A percentile compares a stretch with the other conserved stretches of the same genome.
Evolutionary conservation across 2,797 vertebrate genomes (phyloP).

Genomic region (Pteronotus mesoamericanus): DNA sequence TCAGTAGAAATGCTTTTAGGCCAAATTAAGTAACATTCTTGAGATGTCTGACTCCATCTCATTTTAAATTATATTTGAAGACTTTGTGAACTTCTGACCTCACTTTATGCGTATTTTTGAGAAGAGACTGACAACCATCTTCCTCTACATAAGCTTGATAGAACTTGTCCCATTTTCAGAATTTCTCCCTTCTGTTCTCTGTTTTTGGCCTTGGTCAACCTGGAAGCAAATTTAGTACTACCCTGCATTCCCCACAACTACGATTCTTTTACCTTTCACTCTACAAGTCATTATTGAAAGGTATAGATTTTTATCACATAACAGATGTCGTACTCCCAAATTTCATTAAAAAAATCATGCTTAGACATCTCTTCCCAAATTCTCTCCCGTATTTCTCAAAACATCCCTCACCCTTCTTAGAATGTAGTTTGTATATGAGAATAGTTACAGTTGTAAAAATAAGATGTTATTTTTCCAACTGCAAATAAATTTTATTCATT

Average conservation of each 20-base stretch:
- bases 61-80: background rate
- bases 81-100: background rate
- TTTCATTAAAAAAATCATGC: background rate
- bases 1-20: background rate
- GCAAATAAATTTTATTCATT: background rate
- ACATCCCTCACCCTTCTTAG: background rate
- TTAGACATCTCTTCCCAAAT: background rate
- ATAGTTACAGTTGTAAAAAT: background rate
- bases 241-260: background rate
- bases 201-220: background rate
- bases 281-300: background rate
- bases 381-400: background rate
- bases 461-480: background rate
- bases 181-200: background rate
- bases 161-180: background rate
- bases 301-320: background rate
- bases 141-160: background rate
- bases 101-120: background rate
- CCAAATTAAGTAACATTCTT: background rate
- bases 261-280: background rate
- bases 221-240: background rate
- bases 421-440: background rate
- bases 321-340: background rate
- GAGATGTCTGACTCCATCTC: background rate
- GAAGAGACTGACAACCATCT: background rate